Conservation (phyloP, 1,140 invertebrate genomes). For the Eriosoma lanigerum region DNA sequence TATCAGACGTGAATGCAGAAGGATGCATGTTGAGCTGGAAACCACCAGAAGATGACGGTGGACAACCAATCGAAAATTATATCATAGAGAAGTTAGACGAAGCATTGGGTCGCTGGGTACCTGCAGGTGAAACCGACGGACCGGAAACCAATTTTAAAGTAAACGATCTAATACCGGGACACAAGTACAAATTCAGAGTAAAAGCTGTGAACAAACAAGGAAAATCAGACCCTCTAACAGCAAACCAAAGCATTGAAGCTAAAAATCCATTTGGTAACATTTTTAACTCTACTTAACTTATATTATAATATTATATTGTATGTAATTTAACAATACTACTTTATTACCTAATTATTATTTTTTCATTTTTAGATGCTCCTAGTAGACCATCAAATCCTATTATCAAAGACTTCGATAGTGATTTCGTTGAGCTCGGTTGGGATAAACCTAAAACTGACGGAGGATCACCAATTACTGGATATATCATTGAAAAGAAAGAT, state of each 20-base stretch:
- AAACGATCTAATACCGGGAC: constrained; percentile 79
- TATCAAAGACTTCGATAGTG: constrained; percentile 87
- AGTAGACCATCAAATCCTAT: constrained; percentile 84
- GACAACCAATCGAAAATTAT: constrained; percentile 86
- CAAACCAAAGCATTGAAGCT: constrained; percentile 86
- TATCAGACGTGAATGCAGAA: constrained; percentile 81
- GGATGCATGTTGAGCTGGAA: constrained; percentile 85
- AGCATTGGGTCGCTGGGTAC: constrained; percentile 88
- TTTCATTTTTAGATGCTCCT: constrained; percentile 67
- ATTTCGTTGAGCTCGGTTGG: constrained; percentile 97
- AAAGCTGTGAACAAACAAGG: constrained; percentile 94
- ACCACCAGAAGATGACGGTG: constrained; percentile 87
- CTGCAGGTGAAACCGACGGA: constrained; percentile 84
- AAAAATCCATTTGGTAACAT: constrained; percentile 93
- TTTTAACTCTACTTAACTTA: too few relatives aligned
- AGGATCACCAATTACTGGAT: constrained; percentile 86
- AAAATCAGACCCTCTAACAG: constrained; percentile 88
- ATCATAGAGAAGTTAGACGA: constrained; percentile 94
- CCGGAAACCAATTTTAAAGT: constrained; percentile 72
- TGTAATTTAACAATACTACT: neutral
- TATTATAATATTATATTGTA: neutral
- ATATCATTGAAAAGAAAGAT: constrained; percentile 94
- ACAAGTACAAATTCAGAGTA: constrained; percentile 96
- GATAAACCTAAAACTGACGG: constrained; percentile 80
- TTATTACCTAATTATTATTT: neutral